phyloP scores from a whole-genome alignment of 1,140 invertebrate species.

The Cryptotermes secundus region DNA sequence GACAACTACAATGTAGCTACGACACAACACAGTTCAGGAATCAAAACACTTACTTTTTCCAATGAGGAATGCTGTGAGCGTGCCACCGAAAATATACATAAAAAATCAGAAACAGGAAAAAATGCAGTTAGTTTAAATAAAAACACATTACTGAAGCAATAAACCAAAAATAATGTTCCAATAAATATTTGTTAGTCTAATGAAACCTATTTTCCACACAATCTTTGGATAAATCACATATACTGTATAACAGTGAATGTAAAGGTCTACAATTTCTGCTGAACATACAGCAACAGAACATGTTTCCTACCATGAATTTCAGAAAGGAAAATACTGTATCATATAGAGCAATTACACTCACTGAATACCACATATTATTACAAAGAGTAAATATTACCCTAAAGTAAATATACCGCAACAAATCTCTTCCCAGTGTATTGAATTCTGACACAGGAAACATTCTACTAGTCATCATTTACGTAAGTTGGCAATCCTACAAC shows the following conservation, averaged over 20 bases:
- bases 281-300: neutral
- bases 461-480: too few relatives aligned
- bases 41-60: constrained; percentile 53
- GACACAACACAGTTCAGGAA: neutral
- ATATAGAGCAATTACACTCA: too few relatives aligned
- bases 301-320: neutral
- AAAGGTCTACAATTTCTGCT: neutral
- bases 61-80: constrained; percentile 55
- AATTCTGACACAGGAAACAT: too few relatives aligned
- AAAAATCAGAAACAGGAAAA: constrained; percentile 56
- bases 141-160: constrained; percentile 24
- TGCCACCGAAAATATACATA: constrained; percentile 55
- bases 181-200: constrained; percentile 13
- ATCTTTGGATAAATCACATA: neutral
- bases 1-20: neutral
- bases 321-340: too few relatives aligned
- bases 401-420: too few relatives aligned
- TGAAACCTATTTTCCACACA: neutral
- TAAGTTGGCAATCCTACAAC: too few relatives aligned
- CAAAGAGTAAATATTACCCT: too few relatives aligned
- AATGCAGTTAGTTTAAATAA: constrained; percentile 48
- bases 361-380: too few relatives aligned
- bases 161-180: neutral
- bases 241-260: neutral
- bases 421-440: too few relatives aligned